A percentile compares a stretch with the other conserved stretches of the same genome.
Evolutionary conservation across 2,797 vertebrate species (phyloP).

Genomic region (Aulostomus chinensis): DNA sequence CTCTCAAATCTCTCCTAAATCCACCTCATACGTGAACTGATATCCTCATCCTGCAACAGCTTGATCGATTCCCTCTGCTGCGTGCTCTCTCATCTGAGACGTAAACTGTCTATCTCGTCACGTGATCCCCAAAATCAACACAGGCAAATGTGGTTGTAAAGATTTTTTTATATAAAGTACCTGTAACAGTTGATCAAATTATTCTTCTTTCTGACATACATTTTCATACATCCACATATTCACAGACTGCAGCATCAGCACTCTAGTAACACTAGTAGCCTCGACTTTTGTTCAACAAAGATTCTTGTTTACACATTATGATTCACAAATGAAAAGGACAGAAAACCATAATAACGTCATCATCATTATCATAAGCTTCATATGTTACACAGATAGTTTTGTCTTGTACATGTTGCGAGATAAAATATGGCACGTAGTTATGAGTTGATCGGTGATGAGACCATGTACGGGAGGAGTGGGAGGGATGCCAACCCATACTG

Average conservation of each 20-base stretch:
- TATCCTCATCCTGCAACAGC: no score
- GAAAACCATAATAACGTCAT: constrained; percentile 51
- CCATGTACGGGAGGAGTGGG: constrained; percentile 2
- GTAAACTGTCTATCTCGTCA: no score
- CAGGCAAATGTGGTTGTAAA: constrained; percentile 62
- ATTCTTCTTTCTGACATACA: constrained; percentile 76
- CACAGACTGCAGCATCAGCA: constrained; percentile 73
- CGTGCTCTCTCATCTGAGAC: no score
- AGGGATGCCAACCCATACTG: constrained; percentile 4
- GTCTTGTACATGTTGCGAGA: constrained; percentile 62
- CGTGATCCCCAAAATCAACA: constrained; percentile 11
- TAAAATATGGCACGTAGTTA: constrained; percentile 74
- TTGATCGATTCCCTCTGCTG: no score
- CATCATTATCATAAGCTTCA: constrained; percentile 52
- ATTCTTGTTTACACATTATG: constrained; percentile 66
- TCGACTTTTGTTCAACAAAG: constrained; percentile 71
- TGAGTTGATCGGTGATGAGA: constrained; percentile 42
- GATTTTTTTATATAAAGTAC: constrained; percentile 80
- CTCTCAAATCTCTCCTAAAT: no score
- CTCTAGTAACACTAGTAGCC: constrained; percentile 69
- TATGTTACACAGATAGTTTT: constrained; percentile 61
- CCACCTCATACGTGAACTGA: no score
- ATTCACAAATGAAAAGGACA: constrained; percentile 73
- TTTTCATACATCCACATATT: constrained; percentile 76
- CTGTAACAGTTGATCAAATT: constrained; percentile 78